Evolutionary conservation across 2,113 vertebrate genomes (phyloP), one percentile per base, ranked within the genome.

Genomic region (Cathartes aura): DNA sequence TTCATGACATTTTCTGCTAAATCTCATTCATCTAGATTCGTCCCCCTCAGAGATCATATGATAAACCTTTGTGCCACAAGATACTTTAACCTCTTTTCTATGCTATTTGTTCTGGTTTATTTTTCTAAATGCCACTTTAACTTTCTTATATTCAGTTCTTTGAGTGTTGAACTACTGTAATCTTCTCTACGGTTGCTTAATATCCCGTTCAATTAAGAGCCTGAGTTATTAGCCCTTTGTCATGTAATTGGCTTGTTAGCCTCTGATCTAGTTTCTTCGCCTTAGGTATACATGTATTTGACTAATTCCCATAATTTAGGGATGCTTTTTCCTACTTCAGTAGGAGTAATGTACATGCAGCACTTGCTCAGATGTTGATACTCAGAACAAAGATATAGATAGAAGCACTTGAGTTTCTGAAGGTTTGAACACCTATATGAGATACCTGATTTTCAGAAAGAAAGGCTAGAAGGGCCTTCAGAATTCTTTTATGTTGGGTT

Each of bases 181-280:
- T 96, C 84, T 95, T 60, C 86, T 90, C 62, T 81, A 38, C 12
- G 3, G 87, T 94, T 95, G 56, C 56, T 93, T 93, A 93, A 94
- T 95, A 93, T 82, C 89, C 63, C 53, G 47, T 94, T 95, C 91
- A 96, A 70, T 93, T 96, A 90, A 78, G 76, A 87, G 80, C 67
- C 78, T 43, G 86, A 89, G 55, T 91, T 93, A 58, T 93, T 96
- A 92, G 60, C 85, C 90, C 38, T 95, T 95, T 93, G 76, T 96
- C 68, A 36, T 85, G 53, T 91, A 96, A 97, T 95, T 92, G 89
- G 80, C 87, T 97, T 93, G 78, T 95, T 96, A 95, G 90, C 71
- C 81, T 97, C 93, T 97, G 82, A 95, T 95, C 81, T 76, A 59
- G 72, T 89, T 96, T 96, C 93, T 95, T 90, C 86, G 78, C 92